Base-by-base conservation (phyloP, 2,113 vertebrate genomes). In the Semnornis frantzii region DNA sequence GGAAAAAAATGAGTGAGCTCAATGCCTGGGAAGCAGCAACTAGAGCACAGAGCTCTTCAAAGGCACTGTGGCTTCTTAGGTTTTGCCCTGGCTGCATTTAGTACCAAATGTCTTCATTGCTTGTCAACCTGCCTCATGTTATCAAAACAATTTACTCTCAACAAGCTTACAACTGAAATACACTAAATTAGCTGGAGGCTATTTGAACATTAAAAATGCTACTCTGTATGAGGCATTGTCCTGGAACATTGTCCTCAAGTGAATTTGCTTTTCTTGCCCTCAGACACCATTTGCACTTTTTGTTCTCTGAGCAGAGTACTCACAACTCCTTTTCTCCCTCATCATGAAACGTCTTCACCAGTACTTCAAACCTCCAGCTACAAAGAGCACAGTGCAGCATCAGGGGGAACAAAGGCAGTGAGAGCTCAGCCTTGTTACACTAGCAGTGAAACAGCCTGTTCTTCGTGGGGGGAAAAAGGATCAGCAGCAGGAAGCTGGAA, bases 361-460 rank as follows among this genome's bases (percentile, higher is more conserved):
- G 54, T 6, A 33, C 54, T 77, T 74, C 87, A 62, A 48, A 54
- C 7, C 20, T 25, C 34, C 9, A 13, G 54, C 50, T 65, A 30
- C 39, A 60, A 52, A 60, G 74, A 66, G 63, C 50, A 77, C 0
- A 0, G 66, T 3, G 1, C 46, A 16, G 12, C 1, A 0, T 30
- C 58, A 68, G 19, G 17, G 17, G n/a, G 31, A 85, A 4, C 18
- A 63, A 57, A 52, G 66, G 33, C 54, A 33, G 17, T 13, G 44
- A 8, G 18, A 46, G 31, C 55, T 91, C 44, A n/a, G 28, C 28
- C 19, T 58, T 15, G 8, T 24, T 23, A 79, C 21, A 18, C 20
- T 48, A 62, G 50, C 37, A 39, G 42, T 21, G 46, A 76, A 68
- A 70, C 39, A 75, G 50, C 17, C n/a, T 2, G 5, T 44, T 34